Evolutionary conservation across 2,888 invertebrate genomes (phyloP), one percentile per base, ranked within the genome.

Genomic region (Cataglyphis cursor): DNA sequence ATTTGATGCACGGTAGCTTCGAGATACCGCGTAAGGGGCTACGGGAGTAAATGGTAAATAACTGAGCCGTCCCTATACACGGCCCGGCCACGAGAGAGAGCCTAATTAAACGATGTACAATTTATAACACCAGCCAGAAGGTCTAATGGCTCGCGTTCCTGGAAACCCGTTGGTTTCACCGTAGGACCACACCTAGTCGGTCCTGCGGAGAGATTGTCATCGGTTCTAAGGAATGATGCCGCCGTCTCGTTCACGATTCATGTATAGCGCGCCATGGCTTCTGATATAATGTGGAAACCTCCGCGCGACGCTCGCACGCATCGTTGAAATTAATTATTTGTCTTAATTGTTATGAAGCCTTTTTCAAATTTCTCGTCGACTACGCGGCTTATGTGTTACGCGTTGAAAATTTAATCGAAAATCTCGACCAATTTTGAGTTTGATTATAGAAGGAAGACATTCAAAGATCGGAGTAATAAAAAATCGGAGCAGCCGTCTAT

Each of bases 61-160:
- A 92, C 91, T 85, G 90, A 88, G 88, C 86, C 84, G 90, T 88
- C 87, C 85, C 87, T 89, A 51, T 51, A 86, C 86, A 74, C 80
- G 80, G 61, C 54, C 75, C 73, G 62, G 80, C 86, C 87, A 87
- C 87, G 87, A 91, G 89, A 91, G 92, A 91, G 93, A 91, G 93
- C 94, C 95, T 95, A 95, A 95, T 94, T 95, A 94, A 95, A 95
- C 94, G 94, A 95, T 95, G 94, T 94, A 94, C 94, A 94, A 95
- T 95, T 95, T 95, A 95, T 95, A 95, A 95, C 94, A 94, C 94
- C 94, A 94, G 93, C 91, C 92, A 91, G 92, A 93, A 92, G 94
- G 93, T 94, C 94, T 95, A 95, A 95, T 94, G 94, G 94, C 93
- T 94, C 93, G 92, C 94, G 94, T 95, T 94, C 95, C 89, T 94